phyloP scores from a whole-genome alignment of 1,140 invertebrate genomes.

The Platyscapa corneri region DNA sequence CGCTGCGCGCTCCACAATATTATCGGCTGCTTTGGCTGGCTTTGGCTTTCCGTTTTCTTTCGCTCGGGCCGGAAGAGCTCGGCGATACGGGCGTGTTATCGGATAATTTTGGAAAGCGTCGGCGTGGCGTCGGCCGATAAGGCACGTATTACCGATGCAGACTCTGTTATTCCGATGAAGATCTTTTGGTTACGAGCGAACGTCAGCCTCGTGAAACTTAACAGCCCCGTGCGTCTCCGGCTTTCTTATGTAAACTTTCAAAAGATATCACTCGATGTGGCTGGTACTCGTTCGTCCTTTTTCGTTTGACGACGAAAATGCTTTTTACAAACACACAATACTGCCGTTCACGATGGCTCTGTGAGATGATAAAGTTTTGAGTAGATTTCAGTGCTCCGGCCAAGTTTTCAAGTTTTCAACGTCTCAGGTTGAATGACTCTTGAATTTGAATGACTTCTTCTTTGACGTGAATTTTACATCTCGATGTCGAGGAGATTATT shows the following conservation, averaged over 20 bases:
- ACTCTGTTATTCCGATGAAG: not conserved
- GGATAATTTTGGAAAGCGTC: not conserved
- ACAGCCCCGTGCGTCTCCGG: not conserved
- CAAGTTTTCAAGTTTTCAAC: not conserved
- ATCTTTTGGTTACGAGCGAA: not conserved
- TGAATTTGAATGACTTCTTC: not conserved
- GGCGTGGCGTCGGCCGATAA: not conserved
- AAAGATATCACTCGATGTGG: not conserved
- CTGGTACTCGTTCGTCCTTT: not conserved
- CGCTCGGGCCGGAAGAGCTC: not conserved
- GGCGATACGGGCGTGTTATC: not conserved
- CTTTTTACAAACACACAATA: not conserved
- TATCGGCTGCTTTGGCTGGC: not conserved
- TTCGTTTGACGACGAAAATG: not conserved
- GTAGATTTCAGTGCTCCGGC: not conserved
- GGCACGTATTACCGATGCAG: constrained; percentile 3
- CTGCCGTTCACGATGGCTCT: not conserved
- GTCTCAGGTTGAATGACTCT: not conserved
- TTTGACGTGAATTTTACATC: not conserved
- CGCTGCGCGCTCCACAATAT: not conserved
- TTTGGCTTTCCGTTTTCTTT: not conserved
- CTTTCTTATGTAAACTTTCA: not conserved
- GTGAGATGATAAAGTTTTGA: not conserved
- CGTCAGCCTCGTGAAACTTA: constrained; percentile 1
- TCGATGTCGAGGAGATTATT: not conserved